Base-by-base conservation (phyloP, 2,888 invertebrate species). In the Phragmatobia fuliginosa region DNA sequence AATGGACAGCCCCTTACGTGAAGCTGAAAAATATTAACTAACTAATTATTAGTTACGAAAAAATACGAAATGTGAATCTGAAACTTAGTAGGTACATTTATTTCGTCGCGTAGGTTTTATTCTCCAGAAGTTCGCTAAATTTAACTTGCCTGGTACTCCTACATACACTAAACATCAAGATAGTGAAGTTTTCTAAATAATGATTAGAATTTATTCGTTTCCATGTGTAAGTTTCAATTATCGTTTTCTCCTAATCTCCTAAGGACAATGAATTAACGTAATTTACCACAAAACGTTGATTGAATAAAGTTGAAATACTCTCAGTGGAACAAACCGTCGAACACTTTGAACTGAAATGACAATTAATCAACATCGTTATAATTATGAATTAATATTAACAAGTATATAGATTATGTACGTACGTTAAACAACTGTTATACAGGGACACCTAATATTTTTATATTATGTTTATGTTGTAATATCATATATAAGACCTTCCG, bases 361-460 rank as follows among this genome's bases (percentile, higher is more conserved):
- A 91, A 90, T 82, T 89, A 91, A 92, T 91, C 91, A 94, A 94
- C 94, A 94, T 93, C 80, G 71, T 94, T 94, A 93, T 94, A 94
- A 91, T 91, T 81, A 92, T 92, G 72, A 91, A 92, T 91, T 91
- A 92, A 91, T 93, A 93, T 92, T 95, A 95, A 95, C 94, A 94
- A 92, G 89, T 92, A 93, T 92, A 94, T 93, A 94, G 90, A 94
- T 93, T 92, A 94, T 94, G 92, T 93, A 90, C 79, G 89, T 90
- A 91, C 85, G 90, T 91, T 90, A 93, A 94, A 95, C 92, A 93
- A 90, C 94, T 94, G 95, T 94, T 94, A 93, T 91, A 94, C 94
- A 95, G 95, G 90, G 94, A 95, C 93, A 94, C 91, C 92, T 94
- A 95, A 88, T 91, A 92, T 88, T 91, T 91, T 88, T 88, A 87